Conservation (phyloP, 2,797 vertebrate species). For the Spondyliosoma cantharus region DNA sequence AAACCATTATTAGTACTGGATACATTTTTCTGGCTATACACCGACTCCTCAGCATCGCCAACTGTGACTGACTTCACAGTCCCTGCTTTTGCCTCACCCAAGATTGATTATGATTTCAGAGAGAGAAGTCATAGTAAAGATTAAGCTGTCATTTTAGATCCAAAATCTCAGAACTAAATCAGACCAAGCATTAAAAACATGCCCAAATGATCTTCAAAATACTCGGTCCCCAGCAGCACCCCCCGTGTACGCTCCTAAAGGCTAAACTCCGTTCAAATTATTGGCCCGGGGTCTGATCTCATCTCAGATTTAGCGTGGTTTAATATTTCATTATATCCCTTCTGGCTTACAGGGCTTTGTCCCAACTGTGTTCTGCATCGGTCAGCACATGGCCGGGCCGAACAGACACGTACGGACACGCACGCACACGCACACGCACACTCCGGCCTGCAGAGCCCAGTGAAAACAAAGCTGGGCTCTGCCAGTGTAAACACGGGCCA, state of each 20-base stretch:
- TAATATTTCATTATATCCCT: constrained; percentile 75
- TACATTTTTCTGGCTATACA: no score
- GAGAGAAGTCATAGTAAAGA: neutral
- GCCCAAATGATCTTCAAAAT: constrained; percentile 41
- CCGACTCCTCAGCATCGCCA: no score
- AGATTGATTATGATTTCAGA: constrained; percentile 7
- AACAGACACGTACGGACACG: constrained; percentile 47
- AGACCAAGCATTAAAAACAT: constrained; percentile 8
- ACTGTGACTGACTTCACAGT: no score
- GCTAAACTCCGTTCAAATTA: constrained; percentile 48
- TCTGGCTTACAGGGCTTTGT: constrained; percentile 71
- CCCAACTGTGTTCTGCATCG: constrained; percentile 69
- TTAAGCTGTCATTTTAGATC: constrained; percentile 11
- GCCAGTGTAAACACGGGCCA: constrained; percentile 79
- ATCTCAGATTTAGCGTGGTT: constrained; percentile 68
- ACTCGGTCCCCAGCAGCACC: constrained; percentile 20
- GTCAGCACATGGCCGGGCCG: constrained; percentile 68
- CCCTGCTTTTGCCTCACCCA: neutral
- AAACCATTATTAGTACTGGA: no score
- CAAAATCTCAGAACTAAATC: constrained; percentile 26
- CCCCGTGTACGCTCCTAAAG: constrained; percentile 21
- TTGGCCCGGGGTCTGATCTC: constrained; percentile 62
- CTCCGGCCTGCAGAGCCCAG: constrained; percentile 60
- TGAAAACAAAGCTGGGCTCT: constrained; percentile 75
- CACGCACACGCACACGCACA: constrained; percentile 54